These are phyloP conservation scores for Dioctria rufipes DNA, from an alignment of 2,888 invertebrate genomes.

Conservation along the genomic window DNA sequence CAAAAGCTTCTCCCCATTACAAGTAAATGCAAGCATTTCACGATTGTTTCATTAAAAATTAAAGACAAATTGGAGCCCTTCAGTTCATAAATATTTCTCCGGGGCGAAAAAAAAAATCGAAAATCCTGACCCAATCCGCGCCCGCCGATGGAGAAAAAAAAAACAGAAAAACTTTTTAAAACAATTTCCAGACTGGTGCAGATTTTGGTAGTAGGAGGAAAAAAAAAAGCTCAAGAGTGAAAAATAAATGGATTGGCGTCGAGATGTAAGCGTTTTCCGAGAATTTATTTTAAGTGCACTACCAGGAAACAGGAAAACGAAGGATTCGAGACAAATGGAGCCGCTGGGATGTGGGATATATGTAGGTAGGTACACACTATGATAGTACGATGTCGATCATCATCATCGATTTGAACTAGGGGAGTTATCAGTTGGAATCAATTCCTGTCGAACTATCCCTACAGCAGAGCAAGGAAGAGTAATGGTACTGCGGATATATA, in stretches of 20 bases:
- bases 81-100: slow-evolving; percentile 13
- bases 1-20: too few species aligned
- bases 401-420: too few species aligned
- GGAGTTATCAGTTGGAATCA: too few species aligned
- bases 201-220: not conserved
- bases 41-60: slow-evolving; percentile 2
- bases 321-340: too few species aligned
- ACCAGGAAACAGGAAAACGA: not conserved
- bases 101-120: slow-evolving; percentile 9
- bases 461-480: too few species aligned
- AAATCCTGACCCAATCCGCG: not conserved
- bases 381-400: too few species aligned
- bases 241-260: slow-evolving; percentile 26
- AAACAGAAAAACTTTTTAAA: not conserved
- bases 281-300: not conserved
- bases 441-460: too few species aligned
- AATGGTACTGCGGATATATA: too few species aligned
- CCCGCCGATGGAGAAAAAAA: not conserved
- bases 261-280: not conserved
- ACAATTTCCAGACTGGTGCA: slow-evolving; percentile 21
- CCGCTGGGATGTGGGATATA: too few species aligned
- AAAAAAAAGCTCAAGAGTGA: not conserved
- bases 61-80: not conserved
- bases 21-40: too few species aligned
- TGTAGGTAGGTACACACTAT: too few species aligned